A percentile compares a stretch with the other conserved stretches of the same genome.
Evolutionary conservation across 2,797 vertebrate genomes (phyloP).

Genomic region (Phalloptychus januarius): DNA sequence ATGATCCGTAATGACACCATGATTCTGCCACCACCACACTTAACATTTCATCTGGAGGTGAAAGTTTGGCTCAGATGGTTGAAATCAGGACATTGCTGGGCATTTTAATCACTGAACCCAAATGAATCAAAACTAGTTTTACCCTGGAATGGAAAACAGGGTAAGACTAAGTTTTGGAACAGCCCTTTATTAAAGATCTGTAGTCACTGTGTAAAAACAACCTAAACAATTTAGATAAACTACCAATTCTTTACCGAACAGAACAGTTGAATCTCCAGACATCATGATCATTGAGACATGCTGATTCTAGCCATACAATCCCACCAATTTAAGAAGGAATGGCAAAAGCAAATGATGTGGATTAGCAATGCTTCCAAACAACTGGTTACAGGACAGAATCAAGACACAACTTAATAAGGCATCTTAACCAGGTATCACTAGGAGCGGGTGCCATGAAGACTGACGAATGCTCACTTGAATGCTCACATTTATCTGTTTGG

Average conservation of each 20-base stretch:
- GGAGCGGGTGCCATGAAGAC: background rate
- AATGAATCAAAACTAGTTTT: background rate
- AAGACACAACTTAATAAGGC: background rate
- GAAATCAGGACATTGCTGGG: background rate
- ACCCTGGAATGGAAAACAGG: background rate
- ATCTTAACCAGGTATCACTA: background rate
- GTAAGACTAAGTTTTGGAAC: background rate
- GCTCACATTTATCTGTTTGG: background rate
- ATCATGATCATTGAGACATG: background rate
- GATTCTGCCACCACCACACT: background rate
- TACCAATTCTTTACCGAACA: background rate
- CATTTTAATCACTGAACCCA: background rate
- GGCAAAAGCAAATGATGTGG: background rate
- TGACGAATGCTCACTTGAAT: background rate
- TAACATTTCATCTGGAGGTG: background rate
- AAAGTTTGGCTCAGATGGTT: background rate
- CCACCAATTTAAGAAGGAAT: background rate
- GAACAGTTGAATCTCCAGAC: background rate
- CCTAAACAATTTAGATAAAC: background rate
- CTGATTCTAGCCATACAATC: background rate
- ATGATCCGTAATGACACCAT: background rate
- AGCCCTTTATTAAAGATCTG: background rate
- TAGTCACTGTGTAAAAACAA: background rate
- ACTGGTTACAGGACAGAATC: background rate
- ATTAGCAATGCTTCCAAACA: background rate